phyloP scores from a whole-genome alignment of 2,888 invertebrate species.

The Perizoma flavofasciatum region DNA sequence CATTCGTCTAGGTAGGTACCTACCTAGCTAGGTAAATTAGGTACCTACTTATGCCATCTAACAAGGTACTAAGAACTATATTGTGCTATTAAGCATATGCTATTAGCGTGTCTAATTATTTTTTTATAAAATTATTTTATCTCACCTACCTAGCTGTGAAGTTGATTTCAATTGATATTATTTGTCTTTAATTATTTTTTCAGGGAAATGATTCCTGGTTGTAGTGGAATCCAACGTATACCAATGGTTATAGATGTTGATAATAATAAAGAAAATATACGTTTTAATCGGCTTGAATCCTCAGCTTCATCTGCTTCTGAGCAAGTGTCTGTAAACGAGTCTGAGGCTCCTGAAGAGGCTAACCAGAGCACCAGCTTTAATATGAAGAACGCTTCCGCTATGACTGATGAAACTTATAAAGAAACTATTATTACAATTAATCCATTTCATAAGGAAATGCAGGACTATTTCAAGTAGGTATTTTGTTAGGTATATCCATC shows the following conservation, averaged over 20 bases:
- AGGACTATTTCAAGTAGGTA: conserved; percentile 64
- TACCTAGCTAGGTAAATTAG: not conserved
- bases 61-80: too few relatives aligned
- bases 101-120: too few relatives aligned
- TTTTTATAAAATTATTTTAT: too few relatives aligned
- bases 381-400: conserved; percentile 45
- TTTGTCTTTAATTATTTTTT: conserved; percentile 10
- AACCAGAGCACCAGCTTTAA: conserved; percentile 28
- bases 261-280: conserved; percentile 31
- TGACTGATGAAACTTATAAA: conserved; percentile 30
- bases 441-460: conserved; percentile 59
- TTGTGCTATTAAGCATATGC: too few relatives aligned
- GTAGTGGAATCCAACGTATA: conserved; percentile 44
- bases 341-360: conserved; percentile 47
- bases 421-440: conserved; percentile 32
- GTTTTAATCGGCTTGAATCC: conserved; percentile 45
- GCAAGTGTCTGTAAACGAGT: conserved; percentile 53
- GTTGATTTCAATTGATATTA: not conserved
- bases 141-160: too few relatives aligned
- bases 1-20: not conserved
- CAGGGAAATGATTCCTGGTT: conserved; percentile 56
- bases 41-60: too few relatives aligned
- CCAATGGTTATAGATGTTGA: conserved; percentile 42
- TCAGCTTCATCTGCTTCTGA: conserved; percentile 57
- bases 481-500: too few relatives aligned